Base-by-base conservation (phyloP, 2,888 invertebrate genomes). In the Agonopterix arenella region DNA sequence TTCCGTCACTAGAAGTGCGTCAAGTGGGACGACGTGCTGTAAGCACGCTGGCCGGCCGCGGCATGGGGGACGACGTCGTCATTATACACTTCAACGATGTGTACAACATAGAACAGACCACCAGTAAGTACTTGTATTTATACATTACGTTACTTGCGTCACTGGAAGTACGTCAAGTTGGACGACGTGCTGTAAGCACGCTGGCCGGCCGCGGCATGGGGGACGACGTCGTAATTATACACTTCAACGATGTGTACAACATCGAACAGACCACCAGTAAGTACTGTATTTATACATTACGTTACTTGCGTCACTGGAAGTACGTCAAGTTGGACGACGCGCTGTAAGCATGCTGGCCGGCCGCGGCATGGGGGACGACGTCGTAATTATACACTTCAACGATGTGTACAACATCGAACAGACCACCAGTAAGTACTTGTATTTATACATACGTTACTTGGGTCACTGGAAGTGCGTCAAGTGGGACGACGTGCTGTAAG, bases 231-330 rank as follows among this genome's bases (percentile, higher is more conserved):
- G 91, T 93, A 42, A 94, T 97, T 52, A 79, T 97, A 50, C 97
- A 97, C 79, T 97, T 93, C 84, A 97, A 97, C 76, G 97, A 97
- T 90, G 96, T 97, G 0, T 97, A 97, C 79, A 97, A 97, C 76
- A 94, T 97, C 55, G 96, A 97, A 63, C 90, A 93, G 52, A 93
- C 91, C 4, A 89, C 90, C 1, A 88, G 90, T 90, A 53, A 86
- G 88, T 76, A 28, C n/a, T n/a, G n/a, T 11, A 36, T 2, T 11
- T 28, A 16, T 5, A 47, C 37, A 43, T n/a, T 11, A 8, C 11
- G 18, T 11, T 18, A 18, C 4, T 18, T 13, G 95, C 94, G 50
- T 95, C 95, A 7, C 81, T 94, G 60, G 95, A 95, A 70, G 94
- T 95, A 18, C 90, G 94, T 53, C 94, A 94, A 66, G 94, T 94